phyloP scores from a whole-genome alignment of 2,888 invertebrate species.

The Hymenopus coronatus region DNA sequence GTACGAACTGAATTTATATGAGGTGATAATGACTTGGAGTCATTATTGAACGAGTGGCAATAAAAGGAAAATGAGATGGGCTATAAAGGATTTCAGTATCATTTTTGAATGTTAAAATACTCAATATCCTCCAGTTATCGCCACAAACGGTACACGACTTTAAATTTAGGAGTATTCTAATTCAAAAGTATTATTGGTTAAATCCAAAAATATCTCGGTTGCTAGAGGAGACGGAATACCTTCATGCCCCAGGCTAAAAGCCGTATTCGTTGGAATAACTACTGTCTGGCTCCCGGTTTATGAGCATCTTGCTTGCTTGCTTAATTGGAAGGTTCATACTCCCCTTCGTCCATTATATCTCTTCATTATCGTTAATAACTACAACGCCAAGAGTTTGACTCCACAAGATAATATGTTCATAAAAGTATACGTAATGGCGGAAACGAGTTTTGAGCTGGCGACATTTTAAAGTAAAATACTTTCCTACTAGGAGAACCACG shows the following conservation, averaged over 20 bases:
- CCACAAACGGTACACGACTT: no score
- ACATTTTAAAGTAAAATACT: no score
- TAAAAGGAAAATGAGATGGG: no score
- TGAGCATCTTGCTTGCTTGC: neutral
- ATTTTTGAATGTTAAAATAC: no score
- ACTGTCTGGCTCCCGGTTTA: neutral
- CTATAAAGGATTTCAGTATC: no score
- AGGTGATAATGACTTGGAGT: no score
- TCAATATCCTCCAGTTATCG: no score
- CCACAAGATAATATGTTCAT: neutral
- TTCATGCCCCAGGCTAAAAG: neutral
- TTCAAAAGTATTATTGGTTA: neutral
- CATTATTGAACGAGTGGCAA: no score
- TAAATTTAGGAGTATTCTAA: no score
- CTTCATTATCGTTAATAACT: neutral
- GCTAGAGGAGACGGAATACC: neutral
- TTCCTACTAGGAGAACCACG: no score
- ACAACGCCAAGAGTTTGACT: neutral
- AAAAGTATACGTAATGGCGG: neutral
- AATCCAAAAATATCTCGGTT: neutral
- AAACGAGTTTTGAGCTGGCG: neutral
- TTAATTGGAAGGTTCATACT: neutral
- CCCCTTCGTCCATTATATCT: neutral
- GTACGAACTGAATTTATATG: no score
- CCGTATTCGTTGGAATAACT: neutral